Conservation (phyloP, 2,888 invertebrate species). For the Euplexia lucipara region DNA sequence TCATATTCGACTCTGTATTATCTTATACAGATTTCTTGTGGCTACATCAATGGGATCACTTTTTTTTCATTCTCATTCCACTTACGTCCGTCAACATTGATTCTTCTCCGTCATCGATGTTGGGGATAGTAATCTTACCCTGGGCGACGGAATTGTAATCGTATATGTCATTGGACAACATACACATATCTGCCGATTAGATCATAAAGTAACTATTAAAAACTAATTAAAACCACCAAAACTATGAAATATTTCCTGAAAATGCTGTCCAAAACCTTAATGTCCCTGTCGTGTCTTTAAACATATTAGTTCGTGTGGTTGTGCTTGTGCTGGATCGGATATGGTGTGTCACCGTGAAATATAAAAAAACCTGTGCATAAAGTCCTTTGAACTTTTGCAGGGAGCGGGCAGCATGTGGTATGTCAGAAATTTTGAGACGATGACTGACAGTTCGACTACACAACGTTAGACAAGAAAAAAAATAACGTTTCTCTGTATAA, state of each 20-base stretch:
- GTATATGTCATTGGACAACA: constrained; percentile 96
- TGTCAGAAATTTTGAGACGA: constrained; percentile 82
- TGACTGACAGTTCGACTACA: constrained; percentile 50
- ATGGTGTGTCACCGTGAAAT: constrained; percentile 68
- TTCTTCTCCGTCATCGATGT: constrained; percentile 99
- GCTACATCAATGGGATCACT: constrained; percentile 55
- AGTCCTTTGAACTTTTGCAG: constrained; percentile 84
- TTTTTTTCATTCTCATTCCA: constrained; percentile 73
- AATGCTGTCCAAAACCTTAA: constrained; percentile 66
- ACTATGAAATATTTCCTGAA: constrained; percentile 52
- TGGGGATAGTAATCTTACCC: constrained; percentile 98
- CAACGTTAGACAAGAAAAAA: constrained; percentile 37
- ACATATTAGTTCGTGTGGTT: constrained; percentile 76
- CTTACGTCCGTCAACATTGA: constrained; percentile 97
- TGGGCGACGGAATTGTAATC: constrained; percentile 98
- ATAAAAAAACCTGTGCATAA: constrained; percentile 83
- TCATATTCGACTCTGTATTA: constrained; percentile 52
- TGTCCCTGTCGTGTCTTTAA: constrained; percentile 74
- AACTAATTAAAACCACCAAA: constrained; percentile 43
- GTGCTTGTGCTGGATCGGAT: constrained; percentile 82
- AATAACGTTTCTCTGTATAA: background rate
- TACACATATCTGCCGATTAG: constrained; percentile 93
- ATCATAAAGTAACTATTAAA: constrained; percentile 70
- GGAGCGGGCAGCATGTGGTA: constrained; percentile 86
- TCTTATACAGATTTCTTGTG: constrained; percentile 62